Conservation (phyloP, 2,797 vertebrate species). For the Enteromius treurensis region DNA sequence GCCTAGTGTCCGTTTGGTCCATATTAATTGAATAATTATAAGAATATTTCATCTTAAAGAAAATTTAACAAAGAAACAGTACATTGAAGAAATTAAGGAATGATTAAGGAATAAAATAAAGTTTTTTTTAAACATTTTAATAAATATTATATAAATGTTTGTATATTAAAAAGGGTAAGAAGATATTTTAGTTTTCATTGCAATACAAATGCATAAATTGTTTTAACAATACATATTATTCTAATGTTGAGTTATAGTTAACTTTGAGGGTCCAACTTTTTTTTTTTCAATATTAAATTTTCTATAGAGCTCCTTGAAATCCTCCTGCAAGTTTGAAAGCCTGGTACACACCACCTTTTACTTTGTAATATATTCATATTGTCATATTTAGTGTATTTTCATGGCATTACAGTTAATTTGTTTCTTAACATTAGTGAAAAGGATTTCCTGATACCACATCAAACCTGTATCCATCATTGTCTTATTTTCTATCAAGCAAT, state of each 20-base stretch:
- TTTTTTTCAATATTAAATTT: not conserved
- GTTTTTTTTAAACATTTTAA: not conserved
- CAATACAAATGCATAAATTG: not conserved
- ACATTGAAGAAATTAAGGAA: too few relatives aligned
- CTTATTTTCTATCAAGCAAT: conserved; percentile 8
- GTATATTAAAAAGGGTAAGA: not conserved
- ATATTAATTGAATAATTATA: not conserved
- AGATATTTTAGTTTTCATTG: not conserved
- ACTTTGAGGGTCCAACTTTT: not conserved
- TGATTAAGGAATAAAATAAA: not conserved
- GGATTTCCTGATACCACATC: not conserved
- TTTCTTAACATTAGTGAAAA: not conserved
- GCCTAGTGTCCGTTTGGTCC: not conserved
- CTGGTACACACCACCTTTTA: not conserved
- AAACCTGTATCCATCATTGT: not conserved
- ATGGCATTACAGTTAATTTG: not conserved
- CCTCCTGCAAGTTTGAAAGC: not conserved
- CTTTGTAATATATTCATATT: not conserved
- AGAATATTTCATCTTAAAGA: not conserved
- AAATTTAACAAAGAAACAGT: not conserved
- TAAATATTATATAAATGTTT: not conserved
- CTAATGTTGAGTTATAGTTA: not conserved
- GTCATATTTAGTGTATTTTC: not conserved
- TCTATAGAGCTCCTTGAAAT: not conserved
- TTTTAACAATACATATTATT: not conserved